phyloP scores from a whole-genome alignment of 2,113 vertebrate genomes.

The Alouatta palliata region DNA sequence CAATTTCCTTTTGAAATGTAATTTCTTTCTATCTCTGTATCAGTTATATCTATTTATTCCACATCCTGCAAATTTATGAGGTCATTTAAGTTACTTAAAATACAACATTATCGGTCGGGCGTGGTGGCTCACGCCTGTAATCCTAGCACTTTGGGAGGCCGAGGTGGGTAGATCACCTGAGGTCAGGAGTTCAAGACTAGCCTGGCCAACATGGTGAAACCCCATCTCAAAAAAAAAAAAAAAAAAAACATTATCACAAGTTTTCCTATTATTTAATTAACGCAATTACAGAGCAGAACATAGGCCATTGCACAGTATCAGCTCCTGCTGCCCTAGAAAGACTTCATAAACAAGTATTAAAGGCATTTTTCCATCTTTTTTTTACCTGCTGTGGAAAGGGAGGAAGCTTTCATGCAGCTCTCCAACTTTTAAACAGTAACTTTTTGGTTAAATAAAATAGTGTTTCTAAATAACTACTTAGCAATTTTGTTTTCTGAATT shows the following conservation, averaged over 20 bases:
- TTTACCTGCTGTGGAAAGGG: background rate
- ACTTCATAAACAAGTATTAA: background rate
- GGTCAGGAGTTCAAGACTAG: too few relatives aligned
- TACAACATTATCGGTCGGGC: background rate
- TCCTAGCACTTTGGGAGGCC: too few relatives aligned
- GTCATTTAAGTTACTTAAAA: background rate
- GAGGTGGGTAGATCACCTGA: too few relatives aligned
- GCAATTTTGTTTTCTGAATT: conserved; percentile 13
- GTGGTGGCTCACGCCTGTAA: too few relatives aligned
- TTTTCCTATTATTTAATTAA: conserved; percentile 14
- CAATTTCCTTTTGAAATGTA: background rate
- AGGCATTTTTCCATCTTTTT: background rate
- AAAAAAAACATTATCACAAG: background rate
- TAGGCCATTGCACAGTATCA: background rate
- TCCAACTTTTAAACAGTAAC: conserved; percentile 3
- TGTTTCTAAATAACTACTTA: background rate
- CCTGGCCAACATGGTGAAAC: too few relatives aligned
- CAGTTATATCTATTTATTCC: background rate
- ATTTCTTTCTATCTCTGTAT: background rate
- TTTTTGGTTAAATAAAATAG: background rate
- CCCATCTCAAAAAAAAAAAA: too few relatives aligned
- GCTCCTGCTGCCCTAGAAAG: background rate
- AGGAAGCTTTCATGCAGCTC: background rate
- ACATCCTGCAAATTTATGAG: background rate
- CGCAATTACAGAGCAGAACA: background rate